Evolutionary conservation across 2,113 vertebrate species (phyloP).

Genomic region (Furnarius figulus): DNA sequence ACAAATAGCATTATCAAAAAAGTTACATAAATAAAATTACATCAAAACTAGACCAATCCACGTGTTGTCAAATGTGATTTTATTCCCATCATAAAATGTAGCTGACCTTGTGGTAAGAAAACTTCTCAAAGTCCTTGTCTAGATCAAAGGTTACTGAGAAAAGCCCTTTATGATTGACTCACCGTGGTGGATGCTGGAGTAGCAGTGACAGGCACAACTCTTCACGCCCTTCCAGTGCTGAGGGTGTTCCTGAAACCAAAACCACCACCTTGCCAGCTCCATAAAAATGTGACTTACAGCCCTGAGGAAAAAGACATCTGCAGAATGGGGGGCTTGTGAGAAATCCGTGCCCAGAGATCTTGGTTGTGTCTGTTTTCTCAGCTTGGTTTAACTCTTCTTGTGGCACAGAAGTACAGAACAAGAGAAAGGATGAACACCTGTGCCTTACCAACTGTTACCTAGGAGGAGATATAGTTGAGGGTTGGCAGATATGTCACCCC

Average conservation of each 20-base stretch:
- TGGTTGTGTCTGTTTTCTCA: neutral
- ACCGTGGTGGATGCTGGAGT: neutral
- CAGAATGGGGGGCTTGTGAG: neutral
- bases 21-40: neutral
- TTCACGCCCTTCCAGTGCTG: neutral
- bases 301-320: neutral
- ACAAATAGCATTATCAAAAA: neutral
- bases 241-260: neutral
- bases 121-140: neutral
- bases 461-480: neutral
- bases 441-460: neutral
- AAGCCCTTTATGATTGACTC: neutral
- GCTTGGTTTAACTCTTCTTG: neutral
- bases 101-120: neutral
- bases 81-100: neutral
- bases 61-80: neutral
- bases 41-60: neutral
- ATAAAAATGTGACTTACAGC: neutral
- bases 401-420: neutral
- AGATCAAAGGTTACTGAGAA: neutral
- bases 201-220: neutral
- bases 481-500: neutral
- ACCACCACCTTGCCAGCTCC: neutral
- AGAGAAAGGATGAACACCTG: neutral
- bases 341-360: neutral